Percentiles rank a stretch among this genome's conserved stretches.
phyloP scores from a whole-genome alignment of 1,140 invertebrate species.

The Ceratina calcarata region DNA sequence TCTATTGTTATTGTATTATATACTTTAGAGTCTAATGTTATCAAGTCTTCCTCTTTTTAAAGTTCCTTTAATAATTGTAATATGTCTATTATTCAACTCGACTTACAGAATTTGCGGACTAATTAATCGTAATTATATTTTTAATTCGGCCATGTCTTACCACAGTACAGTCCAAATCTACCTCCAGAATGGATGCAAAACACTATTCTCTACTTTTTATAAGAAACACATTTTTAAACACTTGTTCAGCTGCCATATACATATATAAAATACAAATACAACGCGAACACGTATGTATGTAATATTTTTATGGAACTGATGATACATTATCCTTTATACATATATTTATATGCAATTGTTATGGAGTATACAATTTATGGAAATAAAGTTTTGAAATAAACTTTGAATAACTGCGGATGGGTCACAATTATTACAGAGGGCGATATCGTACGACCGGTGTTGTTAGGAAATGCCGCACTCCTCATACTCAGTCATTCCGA shows the following conservation, averaged over 20 bases:
- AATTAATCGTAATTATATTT: not conserved
- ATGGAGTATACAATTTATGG: slow-evolving; percentile 3
- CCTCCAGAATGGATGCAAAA: not conserved
- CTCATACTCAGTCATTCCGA: slow-evolving; percentile 14
- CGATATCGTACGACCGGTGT: slow-evolving; percentile 1
- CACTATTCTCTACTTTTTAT: not conserved
- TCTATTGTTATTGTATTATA: no score
- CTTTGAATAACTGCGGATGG: no score
- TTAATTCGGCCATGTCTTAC: no score
- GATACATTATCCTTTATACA: not conserved
- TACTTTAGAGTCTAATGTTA: not conserved
- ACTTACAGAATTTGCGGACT: not conserved
- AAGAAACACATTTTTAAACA: not conserved
- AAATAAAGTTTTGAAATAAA: not conserved
- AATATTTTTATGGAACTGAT: slow-evolving; percentile 19
- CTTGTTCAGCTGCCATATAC: not conserved
- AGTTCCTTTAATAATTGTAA: slow-evolving; percentile 19
- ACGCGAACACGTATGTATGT: not conserved
- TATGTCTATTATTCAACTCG: not conserved
- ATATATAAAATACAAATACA: not conserved
- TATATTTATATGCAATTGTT: not conserved
- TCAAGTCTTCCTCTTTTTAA: slow-evolving; percentile 20
- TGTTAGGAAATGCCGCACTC: slow-evolving; percentile 15
- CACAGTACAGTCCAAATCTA: not conserved
- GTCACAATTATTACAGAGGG: no score